phyloP scores from a whole-genome alignment of 2,797 vertebrate genomes.

The Fundulus diaphanus region DNA sequence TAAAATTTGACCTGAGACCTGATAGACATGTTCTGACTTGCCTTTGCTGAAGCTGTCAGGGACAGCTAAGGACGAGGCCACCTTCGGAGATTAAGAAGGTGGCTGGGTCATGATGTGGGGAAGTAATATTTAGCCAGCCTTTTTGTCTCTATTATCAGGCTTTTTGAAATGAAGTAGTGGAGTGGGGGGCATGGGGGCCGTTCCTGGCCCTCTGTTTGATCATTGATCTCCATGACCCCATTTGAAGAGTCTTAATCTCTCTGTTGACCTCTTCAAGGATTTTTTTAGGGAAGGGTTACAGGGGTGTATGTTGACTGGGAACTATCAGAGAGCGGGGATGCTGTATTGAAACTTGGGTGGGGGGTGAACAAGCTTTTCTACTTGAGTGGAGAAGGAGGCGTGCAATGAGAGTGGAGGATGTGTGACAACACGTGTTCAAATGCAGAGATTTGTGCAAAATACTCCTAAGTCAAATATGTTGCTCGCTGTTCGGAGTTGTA shows the following conservation, averaged over 20 bases:
- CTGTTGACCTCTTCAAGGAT: slow-evolving; percentile 89
- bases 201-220: slow-evolving; percentile 87
- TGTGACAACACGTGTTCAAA: slow-evolving; percentile 57
- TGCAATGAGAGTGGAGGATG: slow-evolving; percentile 82
- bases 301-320: slow-evolving; percentile 77
- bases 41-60: slow-evolving; percentile 42
- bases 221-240: slow-evolving; percentile 92
- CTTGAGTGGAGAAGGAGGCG: slow-evolving; percentile 82
- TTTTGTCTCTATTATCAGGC: slow-evolving; percentile 78
- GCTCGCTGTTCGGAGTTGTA: background rate
- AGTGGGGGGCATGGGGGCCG: slow-evolving; percentile 50
- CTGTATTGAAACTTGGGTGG: slow-evolving; percentile 57
- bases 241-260: slow-evolving; percentile 86
- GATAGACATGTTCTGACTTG: slow-evolving; percentile 53
- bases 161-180: slow-evolving; percentile 74
- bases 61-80: slow-evolving; percentile 62
- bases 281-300: slow-evolving; percentile 79
- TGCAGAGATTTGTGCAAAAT: slow-evolving; percentile 39
- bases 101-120: slow-evolving; percentile 63
- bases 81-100: slow-evolving; percentile 62
- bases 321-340: slow-evolving; percentile 60
- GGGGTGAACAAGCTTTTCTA: slow-evolving; percentile 80
- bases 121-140: slow-evolving; percentile 70
- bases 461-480: background rate
- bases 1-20: slow-evolving; percentile 5